Conservation (phyloP, 2,888 invertebrate species). For the Eilema griseolum region DNA sequence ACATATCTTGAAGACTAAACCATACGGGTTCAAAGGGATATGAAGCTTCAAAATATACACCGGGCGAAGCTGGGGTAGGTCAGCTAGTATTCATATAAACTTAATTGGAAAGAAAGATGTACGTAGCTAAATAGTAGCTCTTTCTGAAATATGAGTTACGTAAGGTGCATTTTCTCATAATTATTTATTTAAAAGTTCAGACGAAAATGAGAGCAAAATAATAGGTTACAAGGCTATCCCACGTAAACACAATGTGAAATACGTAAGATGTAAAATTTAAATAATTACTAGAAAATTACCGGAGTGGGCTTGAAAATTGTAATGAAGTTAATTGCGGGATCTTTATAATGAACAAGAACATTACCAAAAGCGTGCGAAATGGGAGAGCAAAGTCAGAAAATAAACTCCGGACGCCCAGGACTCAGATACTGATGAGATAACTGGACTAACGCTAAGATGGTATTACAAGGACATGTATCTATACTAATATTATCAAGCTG, state of each 20-base stretch:
- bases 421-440: no score
- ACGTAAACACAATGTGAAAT: slow-evolving; percentile 13
- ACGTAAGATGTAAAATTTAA: slow-evolving; percentile 16
- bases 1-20: no score
- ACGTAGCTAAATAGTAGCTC: not conserved
- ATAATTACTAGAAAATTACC: slow-evolving; percentile 3
- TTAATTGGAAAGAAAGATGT: no score
- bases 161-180: not conserved
- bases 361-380: not conserved
- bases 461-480: no score
- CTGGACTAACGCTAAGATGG: no score
- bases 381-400: not conserved
- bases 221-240: slow-evolving; percentile 9
- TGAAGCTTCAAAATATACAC: no score
- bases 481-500: no score
- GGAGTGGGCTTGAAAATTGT: not conserved
- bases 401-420: not conserved
- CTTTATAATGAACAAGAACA: slow-evolving; percentile 8
- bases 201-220: slow-evolving; percentile 15
- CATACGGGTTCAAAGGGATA: no score
- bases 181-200: not conserved
- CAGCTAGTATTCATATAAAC: no score
- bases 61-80: no score
- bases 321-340: slow-evolving; percentile 8
- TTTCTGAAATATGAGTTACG: not conserved